Conservation (phyloP, 2,113 vertebrate genomes). For the Alexandromys fortis region DNA sequence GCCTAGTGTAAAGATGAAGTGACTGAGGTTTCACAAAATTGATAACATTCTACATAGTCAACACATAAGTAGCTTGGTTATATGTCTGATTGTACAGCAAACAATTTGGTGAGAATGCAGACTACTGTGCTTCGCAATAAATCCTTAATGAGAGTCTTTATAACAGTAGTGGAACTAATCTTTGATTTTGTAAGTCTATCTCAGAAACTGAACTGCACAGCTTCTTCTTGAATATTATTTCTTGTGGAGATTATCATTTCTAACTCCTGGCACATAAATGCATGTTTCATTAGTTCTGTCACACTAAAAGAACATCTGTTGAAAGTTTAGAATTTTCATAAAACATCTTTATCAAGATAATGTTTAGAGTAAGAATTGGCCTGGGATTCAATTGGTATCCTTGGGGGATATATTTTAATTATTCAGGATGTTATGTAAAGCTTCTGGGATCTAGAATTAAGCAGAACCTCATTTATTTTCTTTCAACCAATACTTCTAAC, state of each 20-base stretch:
- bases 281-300: not conserved
- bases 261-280: not conserved
- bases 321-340: conserved; percentile 21
- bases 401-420: not conserved
- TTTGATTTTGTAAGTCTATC: not conserved
- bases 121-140: not conserved
- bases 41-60: not conserved
- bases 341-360: not conserved
- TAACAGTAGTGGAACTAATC: not conserved
- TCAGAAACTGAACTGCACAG: not conserved
- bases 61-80: not conserved
- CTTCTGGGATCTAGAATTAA: conserved; percentile 15
- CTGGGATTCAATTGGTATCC: not conserved
- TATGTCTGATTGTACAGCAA: not conserved
- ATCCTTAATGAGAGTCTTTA: not conserved
- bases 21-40: not conserved
- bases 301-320: not conserved
- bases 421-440: not conserved
- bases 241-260: not conserved
- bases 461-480: conserved; percentile 58
- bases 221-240: not conserved
- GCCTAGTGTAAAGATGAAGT: not conserved
- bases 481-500: conserved; percentile 39
- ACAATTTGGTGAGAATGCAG: not conserved
- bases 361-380: not conserved